Percentiles rank a stretch among this genome's conserved stretches.
Conservation (phyloP, 2,888 invertebrate genomes). For the Rhamphomyia laevipes region DNA sequence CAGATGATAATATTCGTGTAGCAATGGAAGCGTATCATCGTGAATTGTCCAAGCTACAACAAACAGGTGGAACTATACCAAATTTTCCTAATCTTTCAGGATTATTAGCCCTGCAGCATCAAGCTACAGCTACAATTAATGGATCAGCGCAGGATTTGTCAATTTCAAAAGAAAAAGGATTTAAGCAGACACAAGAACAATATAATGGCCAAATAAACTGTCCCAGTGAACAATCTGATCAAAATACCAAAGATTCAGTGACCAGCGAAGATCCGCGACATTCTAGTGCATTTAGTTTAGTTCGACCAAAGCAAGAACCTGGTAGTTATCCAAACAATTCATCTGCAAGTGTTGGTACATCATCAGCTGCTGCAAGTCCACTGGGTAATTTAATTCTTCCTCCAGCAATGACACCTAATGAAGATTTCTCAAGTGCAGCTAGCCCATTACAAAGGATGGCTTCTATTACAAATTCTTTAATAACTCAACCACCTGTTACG, state of each 20-base stretch:
- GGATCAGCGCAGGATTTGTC: slow-evolving; percentile 68
- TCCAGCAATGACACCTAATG: slow-evolving; percentile 68
- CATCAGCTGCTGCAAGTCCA: slow-evolving; percentile 73
- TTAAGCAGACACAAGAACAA: slow-evolving; percentile 16
- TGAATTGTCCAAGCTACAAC: slow-evolving; percentile 77
- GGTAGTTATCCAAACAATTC: slow-evolving; percentile 42
- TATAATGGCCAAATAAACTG: not conserved
- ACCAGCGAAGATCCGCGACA: slow-evolving; percentile 24
- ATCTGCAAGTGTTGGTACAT: slow-evolving; percentile 28
- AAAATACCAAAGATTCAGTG: slow-evolving; percentile 52
- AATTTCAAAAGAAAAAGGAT: slow-evolving; percentile 59
- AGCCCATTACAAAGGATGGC: slow-evolving; percentile 96
- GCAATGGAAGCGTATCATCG: slow-evolving; percentile 87
- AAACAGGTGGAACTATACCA: slow-evolving; percentile 47
- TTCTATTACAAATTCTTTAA: slow-evolving; percentile 92
- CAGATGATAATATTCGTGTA: slow-evolving; percentile 74
- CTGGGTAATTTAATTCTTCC: slow-evolving; percentile 76
- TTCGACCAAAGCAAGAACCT: slow-evolving; percentile 75
- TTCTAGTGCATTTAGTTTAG: slow-evolving; percentile 70
- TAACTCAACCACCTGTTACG: slow-evolving; percentile 78
- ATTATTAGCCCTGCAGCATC: slow-evolving; percentile 68
- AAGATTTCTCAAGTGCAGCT: slow-evolving; percentile 76
- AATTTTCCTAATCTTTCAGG: slow-evolving; percentile 45
- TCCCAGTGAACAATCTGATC: slow-evolving; percentile 45
- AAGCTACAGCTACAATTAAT: slow-evolving; percentile 42